Evolutionary conservation across 2,888 invertebrate genomes (phyloP), one percentile per base, ranked within the genome.

Genomic region (Idaea straminata): DNA sequence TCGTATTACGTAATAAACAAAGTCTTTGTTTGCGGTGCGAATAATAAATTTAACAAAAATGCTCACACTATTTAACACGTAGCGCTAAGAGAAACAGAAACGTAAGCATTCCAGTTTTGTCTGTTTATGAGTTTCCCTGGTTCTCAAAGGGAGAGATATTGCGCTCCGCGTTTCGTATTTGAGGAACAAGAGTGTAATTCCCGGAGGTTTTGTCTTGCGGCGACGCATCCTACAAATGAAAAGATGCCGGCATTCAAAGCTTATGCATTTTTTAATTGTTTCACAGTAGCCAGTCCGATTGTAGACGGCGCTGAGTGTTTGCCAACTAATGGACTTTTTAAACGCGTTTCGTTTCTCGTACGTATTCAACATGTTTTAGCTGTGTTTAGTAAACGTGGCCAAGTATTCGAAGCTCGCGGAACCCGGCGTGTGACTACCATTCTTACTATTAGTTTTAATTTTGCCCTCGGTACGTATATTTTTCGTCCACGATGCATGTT

Each of bases 161-260:
- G 83, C 89, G 82, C 83, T 77, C 80, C 76, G 80, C 78, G 67
- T 81, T 80, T 82, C 84, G 87, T 88, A 87, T 89, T 90, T 89
- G 89, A 88, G 82, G 81, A 86, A 88, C 86, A 87, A 86, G 88
- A 88, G 86, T 84, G 87, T 89, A 90, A 89, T 89, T 89, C 87
- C 87, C 87, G 81, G 84, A 80, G 86, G 90, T 90, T 90, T 90
- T 91, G 89, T 91, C 88, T 90, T 83, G 85, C 82, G 85, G 85
- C 83, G 82, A 83, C 83, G 85, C 84, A 81, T 83, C 80, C 78
- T 83, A 86, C 86, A 87, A 89, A 91, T 89, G 88, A 86, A 85
- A 89, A 88, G 88, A 87, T 80, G 85, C 76, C 82, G 80, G 79
- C 84, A 78, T 86, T 86, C 87, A 90, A 89, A 89, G 76, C 74